These are phyloP conservation scores for Ganaspis brasiliensis DNA, from an alignment of 2,888 invertebrate species.

Conservation along the genomic window DNA sequence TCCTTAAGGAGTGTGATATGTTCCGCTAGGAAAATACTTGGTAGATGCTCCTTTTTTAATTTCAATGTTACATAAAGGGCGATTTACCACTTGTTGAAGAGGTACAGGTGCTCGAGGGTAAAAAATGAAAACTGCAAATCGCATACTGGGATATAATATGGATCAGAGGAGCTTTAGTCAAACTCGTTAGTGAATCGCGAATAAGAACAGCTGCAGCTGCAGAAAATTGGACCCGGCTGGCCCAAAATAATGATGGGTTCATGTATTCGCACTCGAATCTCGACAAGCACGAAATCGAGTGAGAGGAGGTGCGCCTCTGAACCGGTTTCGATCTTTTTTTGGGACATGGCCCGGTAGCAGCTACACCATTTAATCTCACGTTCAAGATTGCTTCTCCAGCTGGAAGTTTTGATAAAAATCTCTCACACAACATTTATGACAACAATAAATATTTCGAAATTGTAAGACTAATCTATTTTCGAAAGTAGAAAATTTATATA, in stretches of 20 bases:
- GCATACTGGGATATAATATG: neutral
- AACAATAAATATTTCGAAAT: too few species aligned
- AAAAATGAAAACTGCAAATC: conserved; percentile 26
- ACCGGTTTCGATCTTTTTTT: conserved; percentile 36
- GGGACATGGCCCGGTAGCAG: conserved; percentile 30
- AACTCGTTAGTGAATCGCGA: conserved; percentile 32
- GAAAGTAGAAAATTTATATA: too few species aligned
- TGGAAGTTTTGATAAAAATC: conserved; percentile 15
- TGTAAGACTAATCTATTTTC: too few species aligned
- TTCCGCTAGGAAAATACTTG: too few species aligned
- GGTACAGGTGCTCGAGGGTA: neutral
- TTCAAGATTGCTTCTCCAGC: conserved; percentile 2
- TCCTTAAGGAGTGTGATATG: too few species aligned
- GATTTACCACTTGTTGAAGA: neutral
- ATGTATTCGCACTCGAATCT: conserved; percentile 26
- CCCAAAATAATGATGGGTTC: conserved; percentile 40
- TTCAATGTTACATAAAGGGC: neutral
- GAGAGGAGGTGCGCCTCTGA: neutral
- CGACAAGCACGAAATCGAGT: conserved; percentile 11
- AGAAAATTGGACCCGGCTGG: conserved; percentile 37
- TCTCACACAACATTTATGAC: conserved; percentile 15
- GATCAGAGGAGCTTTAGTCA: neutral
- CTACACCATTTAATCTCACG: conserved; percentile 25
- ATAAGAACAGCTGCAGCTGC: conserved; percentile 30
- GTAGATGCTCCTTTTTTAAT: too few species aligned